Percentiles rank a stretch among this genome's conserved stretches.
Evolutionary conservation across 2,888 invertebrate species (phyloP).

Genomic region (Anarsia innoxiella): DNA sequence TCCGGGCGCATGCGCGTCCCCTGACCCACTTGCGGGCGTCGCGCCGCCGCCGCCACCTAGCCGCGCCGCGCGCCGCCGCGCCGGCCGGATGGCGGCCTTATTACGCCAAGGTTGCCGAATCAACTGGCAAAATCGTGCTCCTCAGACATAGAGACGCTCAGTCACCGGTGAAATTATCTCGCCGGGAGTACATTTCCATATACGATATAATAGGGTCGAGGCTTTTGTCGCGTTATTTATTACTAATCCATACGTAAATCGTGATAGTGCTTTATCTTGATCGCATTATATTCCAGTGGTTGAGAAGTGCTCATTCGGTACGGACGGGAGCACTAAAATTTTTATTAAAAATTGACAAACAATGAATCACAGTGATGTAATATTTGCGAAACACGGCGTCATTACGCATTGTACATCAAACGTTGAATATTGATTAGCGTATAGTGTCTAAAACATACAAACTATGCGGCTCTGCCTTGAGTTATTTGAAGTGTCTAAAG

Average conservation of each 20-base stretch:
- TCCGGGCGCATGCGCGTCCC: slow-evolving; percentile 69
- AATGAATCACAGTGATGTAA: slow-evolving; percentile 45
- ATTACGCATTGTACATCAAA: slow-evolving; percentile 40
- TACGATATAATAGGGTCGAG: slow-evolving; percentile 9
- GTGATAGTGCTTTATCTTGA: too few species aligned
- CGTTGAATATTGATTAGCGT: slow-evolving; percentile 53
- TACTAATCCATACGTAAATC: not conserved
- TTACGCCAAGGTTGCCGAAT: slow-evolving; percentile 66
- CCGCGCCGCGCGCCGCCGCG: slow-evolving; percentile 26
- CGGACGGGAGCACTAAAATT: too few species aligned
- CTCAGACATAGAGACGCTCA: slow-evolving; percentile 63
- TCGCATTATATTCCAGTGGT: too few species aligned
- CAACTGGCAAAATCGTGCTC: slow-evolving; percentile 52
- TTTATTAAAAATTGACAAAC: not conserved
- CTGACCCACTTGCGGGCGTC: slow-evolving; percentile 62
- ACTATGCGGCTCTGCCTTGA: slow-evolving; percentile 15
- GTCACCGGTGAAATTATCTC: slow-evolving; percentile 27
- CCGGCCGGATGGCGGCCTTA: slow-evolving; percentile 50
- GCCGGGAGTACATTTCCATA: slow-evolving; percentile 8
- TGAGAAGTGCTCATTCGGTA: too few species aligned
- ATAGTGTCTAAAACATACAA: slow-evolving; percentile 45
- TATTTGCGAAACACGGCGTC: slow-evolving; percentile 36
- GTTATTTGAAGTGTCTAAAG: slow-evolving; percentile 28
- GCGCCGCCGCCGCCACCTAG: slow-evolving; percentile 28
- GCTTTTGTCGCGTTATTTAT: not conserved